Conservation (phyloP, 2,113 vertebrate genomes). For the Plectropomus leopardus region DNA sequence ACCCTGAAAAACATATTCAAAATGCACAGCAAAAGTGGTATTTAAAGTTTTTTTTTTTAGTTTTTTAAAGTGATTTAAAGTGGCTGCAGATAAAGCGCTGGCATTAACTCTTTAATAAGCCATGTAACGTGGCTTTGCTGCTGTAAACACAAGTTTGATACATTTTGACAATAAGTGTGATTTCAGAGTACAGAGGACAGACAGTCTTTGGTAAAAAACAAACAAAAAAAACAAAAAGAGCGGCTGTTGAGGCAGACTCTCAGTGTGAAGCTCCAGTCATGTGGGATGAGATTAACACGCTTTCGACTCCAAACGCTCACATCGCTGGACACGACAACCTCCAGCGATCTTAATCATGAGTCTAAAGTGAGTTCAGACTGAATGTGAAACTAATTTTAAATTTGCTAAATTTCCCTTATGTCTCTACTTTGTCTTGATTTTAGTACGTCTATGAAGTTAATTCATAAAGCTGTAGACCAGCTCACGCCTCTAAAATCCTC, state of each 20-base stretch:
- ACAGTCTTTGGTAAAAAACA: constrained; percentile 11
- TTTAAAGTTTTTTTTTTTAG: too few relatives aligned
- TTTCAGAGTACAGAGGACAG: too few relatives aligned
- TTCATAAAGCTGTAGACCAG: too few relatives aligned
- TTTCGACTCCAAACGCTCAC: neutral
- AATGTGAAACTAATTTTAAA: neutral
- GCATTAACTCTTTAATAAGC: neutral
- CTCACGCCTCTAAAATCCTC: too few relatives aligned
- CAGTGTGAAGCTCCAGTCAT: neutral
- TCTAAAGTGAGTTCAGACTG: neutral
- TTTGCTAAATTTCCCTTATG: too few relatives aligned
- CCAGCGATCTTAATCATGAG: neutral
- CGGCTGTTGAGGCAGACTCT: constrained; percentile 25
- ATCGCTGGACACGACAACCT: too few relatives aligned
- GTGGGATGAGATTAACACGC: neutral
- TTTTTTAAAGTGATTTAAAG: constrained; percentile 2
- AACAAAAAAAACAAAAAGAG: too few relatives aligned
- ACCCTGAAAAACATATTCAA: neutral
- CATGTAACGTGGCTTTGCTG: neutral
- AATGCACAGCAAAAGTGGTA: neutral
- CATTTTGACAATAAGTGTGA: neutral
- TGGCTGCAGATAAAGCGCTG: constrained; percentile 1
- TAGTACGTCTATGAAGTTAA: too few relatives aligned
- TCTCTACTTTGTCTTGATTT: too few relatives aligned
- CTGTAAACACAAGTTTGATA: constrained; percentile 21